Evolutionary conservation across 1,140 invertebrate species (phyloP).

Genomic region (Drosophila parabipectinata): DNA sequence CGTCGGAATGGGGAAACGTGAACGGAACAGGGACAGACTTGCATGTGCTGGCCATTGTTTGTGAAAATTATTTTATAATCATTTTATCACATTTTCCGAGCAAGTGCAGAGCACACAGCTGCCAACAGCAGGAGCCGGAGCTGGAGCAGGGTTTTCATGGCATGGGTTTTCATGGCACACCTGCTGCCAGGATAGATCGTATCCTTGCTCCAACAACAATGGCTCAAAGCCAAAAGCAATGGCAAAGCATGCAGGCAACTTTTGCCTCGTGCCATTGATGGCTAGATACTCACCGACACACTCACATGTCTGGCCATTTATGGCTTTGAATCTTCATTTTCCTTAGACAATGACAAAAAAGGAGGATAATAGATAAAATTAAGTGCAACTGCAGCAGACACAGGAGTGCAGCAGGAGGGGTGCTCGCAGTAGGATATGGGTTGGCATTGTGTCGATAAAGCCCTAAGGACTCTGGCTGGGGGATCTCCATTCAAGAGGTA

Average conservation of each 20-base stretch:
- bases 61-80: slow-evolving; percentile 80
- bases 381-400: slow-evolving; percentile 77
- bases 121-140: slow-evolving; percentile 32
- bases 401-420: not conserved
- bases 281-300: slow-evolving; percentile 24
- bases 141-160: not conserved
- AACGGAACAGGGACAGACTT: slow-evolving; percentile 37
- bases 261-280: slow-evolving; percentile 54
- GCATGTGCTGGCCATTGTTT: slow-evolving; percentile 65
- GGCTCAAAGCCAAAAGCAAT: slow-evolving; percentile 17
- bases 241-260: slow-evolving; percentile 43
- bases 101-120: slow-evolving; percentile 31
- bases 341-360: slow-evolving; percentile 76
- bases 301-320: slow-evolving; percentile 40
- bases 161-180: slow-evolving; percentile 58
- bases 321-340: slow-evolving; percentile 80
- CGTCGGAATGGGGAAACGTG: not conserved
- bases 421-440: slow-evolving; percentile 12
- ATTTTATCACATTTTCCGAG: slow-evolving; percentile 78
- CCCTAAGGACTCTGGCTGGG: not conserved
- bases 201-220: slow-evolving; percentile 33
- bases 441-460: slow-evolving; percentile 8
- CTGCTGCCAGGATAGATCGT: slow-evolving; percentile 59
- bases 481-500: not conserved
- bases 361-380: slow-evolving; percentile 79